Percentiles rank a stretch among this genome's conserved stretches.
These are phyloP conservation scores for Nomada flava DNA, from an alignment of 2,888 invertebrate species.

Conservation along the genomic window DNA sequence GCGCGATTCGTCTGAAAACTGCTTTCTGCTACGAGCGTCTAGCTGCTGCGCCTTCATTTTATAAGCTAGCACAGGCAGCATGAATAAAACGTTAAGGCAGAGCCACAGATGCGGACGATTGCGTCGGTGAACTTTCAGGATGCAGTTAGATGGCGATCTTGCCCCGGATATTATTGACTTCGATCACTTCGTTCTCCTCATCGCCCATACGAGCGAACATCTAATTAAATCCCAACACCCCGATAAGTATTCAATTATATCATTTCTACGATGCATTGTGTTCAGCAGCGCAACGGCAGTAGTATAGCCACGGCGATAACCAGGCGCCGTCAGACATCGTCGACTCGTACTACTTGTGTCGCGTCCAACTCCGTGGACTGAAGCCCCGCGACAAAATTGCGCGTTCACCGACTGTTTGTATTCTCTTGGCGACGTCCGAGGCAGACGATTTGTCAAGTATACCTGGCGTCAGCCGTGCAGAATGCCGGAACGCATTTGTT, in stretches of 20 bases:
- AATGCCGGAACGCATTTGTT: not conserved
- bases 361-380: not conserved
- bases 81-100: not conserved
- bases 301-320: not conserved
- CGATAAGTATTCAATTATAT: too few relatives aligned
- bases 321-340: not conserved
- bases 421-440: not conserved
- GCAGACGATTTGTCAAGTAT: slow-evolving; percentile 1
- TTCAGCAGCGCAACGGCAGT: too few relatives aligned
- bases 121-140: not conserved
- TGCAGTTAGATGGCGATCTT: not conserved
- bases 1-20: not conserved
- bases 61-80: not conserved
- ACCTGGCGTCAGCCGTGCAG: not conserved
- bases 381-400: not conserved
- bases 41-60: not conserved
- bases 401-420: not conserved
- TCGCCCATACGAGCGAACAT: not conserved
- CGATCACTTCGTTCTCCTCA: not conserved
- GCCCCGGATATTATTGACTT: slow-evolving; percentile 6
- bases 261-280: not conserved
- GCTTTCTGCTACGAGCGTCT: not conserved
- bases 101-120: not conserved
- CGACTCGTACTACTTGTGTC: slow-evolving; percentile 17
- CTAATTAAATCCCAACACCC: too few relatives aligned